Evolutionary conservation across 2,797 vertebrate genomes (phyloP).

Genomic region (Hemibagrus guttatus): DNA sequence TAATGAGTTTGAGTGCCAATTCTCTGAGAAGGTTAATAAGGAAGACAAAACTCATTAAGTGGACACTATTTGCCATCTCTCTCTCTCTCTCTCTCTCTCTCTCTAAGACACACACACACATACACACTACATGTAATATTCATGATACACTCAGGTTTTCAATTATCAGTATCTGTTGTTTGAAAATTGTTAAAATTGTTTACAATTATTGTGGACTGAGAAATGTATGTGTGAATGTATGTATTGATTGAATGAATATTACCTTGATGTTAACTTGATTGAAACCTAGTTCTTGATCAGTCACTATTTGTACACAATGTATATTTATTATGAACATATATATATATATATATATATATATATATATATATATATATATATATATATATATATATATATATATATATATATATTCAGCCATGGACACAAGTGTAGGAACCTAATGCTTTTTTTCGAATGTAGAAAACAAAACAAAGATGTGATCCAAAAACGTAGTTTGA

Average conservation of each 20-base stretch:
- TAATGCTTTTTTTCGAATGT: no score
- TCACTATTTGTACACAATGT: background rate
- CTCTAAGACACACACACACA: background rate
- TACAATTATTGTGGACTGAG: no score
- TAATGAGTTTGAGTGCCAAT: slow-evolving; percentile 75
- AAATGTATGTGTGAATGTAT: background rate
- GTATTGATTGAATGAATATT: background rate
- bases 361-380: no score
- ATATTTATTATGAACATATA: no score
- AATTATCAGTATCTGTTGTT: background rate
- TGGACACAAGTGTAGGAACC: no score
- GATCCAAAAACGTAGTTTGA: no score
- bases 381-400: no score
- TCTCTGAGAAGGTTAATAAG: slow-evolving; percentile 70
- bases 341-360: no score
- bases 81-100: background rate
- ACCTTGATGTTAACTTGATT: background rate
- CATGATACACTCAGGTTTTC: background rate
- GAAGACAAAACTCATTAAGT: slow-evolving; percentile 79
- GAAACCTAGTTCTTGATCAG: background rate
- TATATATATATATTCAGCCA: no score
- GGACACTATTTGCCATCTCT: slow-evolving; percentile 49
- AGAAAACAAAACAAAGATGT: no score
- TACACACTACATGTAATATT: background rate
- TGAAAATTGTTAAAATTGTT: no score